Base-by-base conservation (phyloP, 2,888 invertebrate genomes). In the Palloptera scutellata region DNA sequence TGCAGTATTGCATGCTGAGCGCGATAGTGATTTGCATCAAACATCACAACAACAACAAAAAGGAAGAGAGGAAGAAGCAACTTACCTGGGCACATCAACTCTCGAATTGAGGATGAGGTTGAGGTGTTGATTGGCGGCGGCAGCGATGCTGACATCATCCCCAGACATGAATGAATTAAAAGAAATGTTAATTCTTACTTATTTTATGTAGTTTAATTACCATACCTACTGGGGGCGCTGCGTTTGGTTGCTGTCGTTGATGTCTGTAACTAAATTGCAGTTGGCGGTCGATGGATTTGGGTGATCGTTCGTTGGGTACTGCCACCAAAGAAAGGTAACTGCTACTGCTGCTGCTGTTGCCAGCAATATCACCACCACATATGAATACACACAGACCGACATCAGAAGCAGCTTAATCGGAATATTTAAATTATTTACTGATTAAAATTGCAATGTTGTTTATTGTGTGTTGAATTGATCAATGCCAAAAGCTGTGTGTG, bases 391-490 rank as follows among this genome's bases (percentile, higher is more conserved):
- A 30, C 30, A 30, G 2, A 30, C 30, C 2, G 30, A 30, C 30
- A 30, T 30, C 30, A 30, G 30, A 4, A 58, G 51, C 68, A 69
- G 77, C 77, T 79, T 79, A 81, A 80, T 80, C 83, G 77, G 77
- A 80, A 81, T 83, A 81, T 83, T 81, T 80, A 83, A 81, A 83
- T 83, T 79, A 81, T 81, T 81, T 76, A 71, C 79, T 81, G 81
- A 81, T 83, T 83, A 83, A 83, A 81, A 78, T 77, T 75, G 76
- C 70, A 65, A 51, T 69, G 70, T 66, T 66, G 59, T 30, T 30
- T 30, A n/a, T n/a, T n/a, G n/a, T 30, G 30, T 30, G 30, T 52
- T 52, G 41, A 59, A 64, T 53, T 62, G 54, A n/a, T n/a, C 54
- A 63, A 63, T 43, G 62, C 20, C 52, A 40, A 60, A 67, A 54